Evolutionary conservation across 2,797 vertebrate genomes (phyloP).

Genomic region (Otolemur crassicaudatus): DNA sequence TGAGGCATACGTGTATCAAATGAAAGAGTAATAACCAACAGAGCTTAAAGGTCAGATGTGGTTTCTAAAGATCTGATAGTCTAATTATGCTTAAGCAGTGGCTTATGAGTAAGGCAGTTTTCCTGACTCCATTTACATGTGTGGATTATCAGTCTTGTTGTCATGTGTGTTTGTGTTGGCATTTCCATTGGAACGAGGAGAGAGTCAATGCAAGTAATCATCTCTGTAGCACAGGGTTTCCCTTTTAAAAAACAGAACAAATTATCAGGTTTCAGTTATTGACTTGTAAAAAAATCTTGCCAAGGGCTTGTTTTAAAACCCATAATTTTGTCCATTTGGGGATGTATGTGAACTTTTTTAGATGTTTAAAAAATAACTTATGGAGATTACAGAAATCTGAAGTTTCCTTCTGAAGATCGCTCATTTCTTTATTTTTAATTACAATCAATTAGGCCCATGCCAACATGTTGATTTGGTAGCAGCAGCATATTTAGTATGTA

Average conservation of each 20-base stretch:
- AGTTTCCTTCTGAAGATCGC: conserved; percentile 13
- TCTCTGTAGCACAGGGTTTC: not conserved
- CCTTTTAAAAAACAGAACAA: conserved; percentile 8
- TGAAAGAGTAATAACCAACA: not conserved
- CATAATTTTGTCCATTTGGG: conserved; percentile 36
- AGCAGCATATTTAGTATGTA: conserved; percentile 54
- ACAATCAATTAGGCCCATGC: conserved; percentile 58
- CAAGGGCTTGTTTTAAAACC: conserved; percentile 23
- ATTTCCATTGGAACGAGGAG: not conserved
- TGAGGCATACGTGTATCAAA: not conserved
- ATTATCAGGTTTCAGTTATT: conserved; percentile 36
- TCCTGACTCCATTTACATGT: not conserved
- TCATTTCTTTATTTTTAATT: conserved; percentile 66
- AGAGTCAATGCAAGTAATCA: conserved; percentile 1
- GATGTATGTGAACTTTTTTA: conserved; percentile 10
- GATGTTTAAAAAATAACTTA: conserved; percentile 31
- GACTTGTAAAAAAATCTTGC: conserved; percentile 2
- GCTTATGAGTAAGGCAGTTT: not conserved
- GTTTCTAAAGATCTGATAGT: not conserved
- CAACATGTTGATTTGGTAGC: conserved; percentile 61
- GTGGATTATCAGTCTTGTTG: not conserved
- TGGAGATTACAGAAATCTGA: not conserved
- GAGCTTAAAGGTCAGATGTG: not conserved
- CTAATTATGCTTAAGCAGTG: not conserved
- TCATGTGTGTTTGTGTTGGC: not conserved